Conservation (phyloP, 2,113 vertebrate species). For the Mus musculus region GRCm39 chr2:179262501-179263000, state of each 20-base stretch:
- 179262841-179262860: too few relatives aligned
- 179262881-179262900: not conserved
- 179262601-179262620: not conserved
- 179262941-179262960: accelerated
- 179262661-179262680: not conserved
- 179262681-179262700: accelerated
- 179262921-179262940: accelerated
- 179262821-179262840: not conserved
- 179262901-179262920: accelerated
- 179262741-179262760: accelerated
- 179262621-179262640: not conserved
- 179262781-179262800: not conserved
- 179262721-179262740: accelerated
- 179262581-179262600: accelerated
- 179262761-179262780: accelerated
- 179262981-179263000: accelerated
- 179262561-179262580: not conserved
- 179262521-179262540: not conserved
- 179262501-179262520: accelerated
- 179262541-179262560: accelerated
- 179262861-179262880: not conserved
- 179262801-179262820: not conserved
- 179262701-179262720: too few relatives aligned
- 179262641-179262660: not conserved
- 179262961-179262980: accelerated